Base-by-base conservation (phyloP, 1,140 invertebrate species). In the Aphidius ervi region DNA sequence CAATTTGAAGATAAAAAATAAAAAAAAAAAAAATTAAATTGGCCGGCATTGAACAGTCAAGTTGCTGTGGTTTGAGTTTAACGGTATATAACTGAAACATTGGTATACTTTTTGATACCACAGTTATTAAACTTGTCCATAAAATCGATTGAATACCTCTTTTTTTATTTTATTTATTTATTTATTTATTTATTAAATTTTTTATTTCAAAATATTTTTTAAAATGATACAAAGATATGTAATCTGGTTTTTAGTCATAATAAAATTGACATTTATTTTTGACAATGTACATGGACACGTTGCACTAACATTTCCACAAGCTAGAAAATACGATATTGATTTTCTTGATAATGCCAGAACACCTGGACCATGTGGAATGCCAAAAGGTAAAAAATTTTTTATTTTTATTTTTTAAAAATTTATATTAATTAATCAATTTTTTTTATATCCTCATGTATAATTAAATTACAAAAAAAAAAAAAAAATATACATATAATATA, bases 341-440 rank as follows among this genome's bases (percentile, higher is more conserved):
- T 98, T 97, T 81, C 81, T 98, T 76, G 94, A 97, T 76, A 96
- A 90, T 74, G 85, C 88, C 56, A 86, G 94, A 67, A 97, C 95
- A 16, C 89, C 89, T 67, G 87, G 87, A 59, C 95, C 94, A 41
- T 98, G 95, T 78, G 95, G 95, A 64, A 95, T 97, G 91, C 94
- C 94, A 6, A 93, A 90, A 90, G 94, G 94, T 95, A 80, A 85
- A 81, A 75, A 56, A 43, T 56, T 50, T 43, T 64, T 68, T 63
- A 54, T n/a, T 54, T 52, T 54, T 16, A 9, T 40, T 40, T 39
- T 39, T 9, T 10, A 52, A 8, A n/a, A 31, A 49, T 23, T 20
- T 49, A 16, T 49, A 23, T 16, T 5, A 48, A 23, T 48, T 3
- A 23, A 23, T 16, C 47, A 4, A 48, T 48, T 48, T 48, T 48